Conservation (phyloP, 2,888 invertebrate species). For the Phasia obesa region DNA sequence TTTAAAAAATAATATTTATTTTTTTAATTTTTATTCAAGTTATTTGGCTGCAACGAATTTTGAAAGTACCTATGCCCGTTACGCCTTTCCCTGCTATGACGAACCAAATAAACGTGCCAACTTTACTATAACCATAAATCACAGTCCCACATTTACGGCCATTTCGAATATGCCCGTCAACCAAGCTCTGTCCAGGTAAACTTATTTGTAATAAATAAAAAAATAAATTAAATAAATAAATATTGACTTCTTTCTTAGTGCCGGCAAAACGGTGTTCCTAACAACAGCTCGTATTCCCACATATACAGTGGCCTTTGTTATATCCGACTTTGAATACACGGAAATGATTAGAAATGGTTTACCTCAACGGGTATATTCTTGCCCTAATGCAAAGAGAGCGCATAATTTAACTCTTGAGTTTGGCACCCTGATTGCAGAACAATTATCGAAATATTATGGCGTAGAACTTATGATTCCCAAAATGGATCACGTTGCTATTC, state of each 20-base stretch:
- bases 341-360: conserved; percentile 70
- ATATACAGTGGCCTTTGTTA: conserved; percentile 91
- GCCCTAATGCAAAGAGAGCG: conserved; percentile 76
- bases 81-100: conserved; percentile 90
- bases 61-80: conserved; percentile 86
- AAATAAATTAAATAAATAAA: not conserved
- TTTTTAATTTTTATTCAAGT: not conserved
- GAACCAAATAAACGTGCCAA: conserved; percentile 87
- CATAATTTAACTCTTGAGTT: conserved; percentile 88
- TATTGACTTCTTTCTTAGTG: conserved; percentile 20
- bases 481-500: conserved; percentile 93
- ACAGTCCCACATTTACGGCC: conserved; percentile 76
- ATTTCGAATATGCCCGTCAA: conserved; percentile 83
- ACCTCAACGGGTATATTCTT: conserved; percentile 76
- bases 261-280: conserved; percentile 77
- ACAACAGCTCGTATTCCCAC: conserved; percentile 87
- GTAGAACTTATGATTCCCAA: conserved; percentile 90
- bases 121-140: conserved; percentile 77
- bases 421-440: conserved; percentile 87
- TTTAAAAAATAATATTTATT: too few relatives aligned
- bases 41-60: conserved; percentile 86
- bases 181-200: conserved; percentile 8
- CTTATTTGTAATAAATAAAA: not conserved
- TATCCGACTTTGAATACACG: conserved; percentile 84
- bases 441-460: conserved; percentile 88